Evolutionary conservation across 2,113 vertebrate species (phyloP).

Genomic region (Reinhardtius hippoglossoides): DNA sequence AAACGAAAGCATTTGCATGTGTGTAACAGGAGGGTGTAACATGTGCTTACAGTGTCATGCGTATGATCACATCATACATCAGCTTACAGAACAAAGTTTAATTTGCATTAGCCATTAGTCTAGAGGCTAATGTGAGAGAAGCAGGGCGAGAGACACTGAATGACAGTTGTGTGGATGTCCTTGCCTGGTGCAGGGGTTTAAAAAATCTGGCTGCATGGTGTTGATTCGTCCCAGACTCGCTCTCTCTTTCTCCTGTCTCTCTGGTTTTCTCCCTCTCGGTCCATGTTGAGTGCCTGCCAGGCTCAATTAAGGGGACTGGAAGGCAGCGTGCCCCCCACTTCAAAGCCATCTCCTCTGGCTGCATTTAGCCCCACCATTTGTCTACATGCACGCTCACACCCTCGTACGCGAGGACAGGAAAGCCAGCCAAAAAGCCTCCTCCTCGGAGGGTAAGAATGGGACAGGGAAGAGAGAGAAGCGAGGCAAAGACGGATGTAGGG

Average conservation of each 20-base stretch:
- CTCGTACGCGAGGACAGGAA: slow-evolving; percentile 33
- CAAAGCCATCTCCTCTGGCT: slow-evolving; percentile 76
- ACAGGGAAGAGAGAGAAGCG: slow-evolving; percentile 30
- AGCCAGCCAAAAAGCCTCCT: slow-evolving; percentile 45
- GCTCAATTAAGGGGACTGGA: slow-evolving; percentile 71
- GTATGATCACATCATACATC: slow-evolving; percentile 17
- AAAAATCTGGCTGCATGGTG: slow-evolving; percentile 60
- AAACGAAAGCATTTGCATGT: slow-evolving; percentile 39
- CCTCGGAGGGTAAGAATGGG: slow-evolving; percentile 41
- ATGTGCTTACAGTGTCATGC: slow-evolving; percentile 1
- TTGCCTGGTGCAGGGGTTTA: slow-evolving; percentile 58
- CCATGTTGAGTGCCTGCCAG: slow-evolving; percentile 72
- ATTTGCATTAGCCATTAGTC: slow-evolving; percentile 33
- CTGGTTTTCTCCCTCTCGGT: slow-evolving; percentile 40
- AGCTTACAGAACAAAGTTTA: slow-evolving; percentile 6
- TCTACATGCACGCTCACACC: slow-evolving; percentile 28
- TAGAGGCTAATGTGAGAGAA: slow-evolving; percentile 23
- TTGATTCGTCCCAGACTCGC: slow-evolving; percentile 52
- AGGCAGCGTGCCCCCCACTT: slow-evolving; percentile 66
- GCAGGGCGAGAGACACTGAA: slow-evolving; percentile 35
- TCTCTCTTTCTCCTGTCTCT: background rate
- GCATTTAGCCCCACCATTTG: slow-evolving; percentile 66
- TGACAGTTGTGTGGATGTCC: slow-evolving; percentile 55
- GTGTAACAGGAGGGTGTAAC: slow-evolving; percentile 19
- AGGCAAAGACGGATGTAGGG: slow-evolving; percentile 43